Percentiles rank a stretch among this genome's conserved stretches.
These are phyloP conservation scores for Xylota sylvarum DNA, from an alignment of 2,888 invertebrate species.

Conservation along the genomic window DNA sequence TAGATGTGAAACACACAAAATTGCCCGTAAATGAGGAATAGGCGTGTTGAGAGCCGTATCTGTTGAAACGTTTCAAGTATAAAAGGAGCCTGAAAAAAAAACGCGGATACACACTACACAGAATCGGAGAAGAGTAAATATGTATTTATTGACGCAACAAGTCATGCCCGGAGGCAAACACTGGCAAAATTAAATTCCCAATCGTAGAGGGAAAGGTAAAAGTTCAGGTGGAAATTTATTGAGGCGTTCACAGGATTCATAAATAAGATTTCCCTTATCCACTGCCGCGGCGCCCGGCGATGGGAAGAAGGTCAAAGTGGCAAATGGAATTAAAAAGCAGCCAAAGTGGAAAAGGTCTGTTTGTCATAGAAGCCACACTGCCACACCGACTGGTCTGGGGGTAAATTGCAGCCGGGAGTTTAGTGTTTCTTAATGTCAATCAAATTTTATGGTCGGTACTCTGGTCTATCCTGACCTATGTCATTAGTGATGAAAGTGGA, in stretches of 20 bases:
- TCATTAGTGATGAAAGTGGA: slow-evolving; percentile 34
- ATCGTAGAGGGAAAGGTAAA: slow-evolving; percentile 38
- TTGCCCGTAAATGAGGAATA: slow-evolving; percentile 42
- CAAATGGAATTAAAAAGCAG: slow-evolving; percentile 55
- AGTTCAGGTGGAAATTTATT: slow-evolving; percentile 66
- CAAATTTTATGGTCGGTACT: slow-evolving; percentile 40
- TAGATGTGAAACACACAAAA: slow-evolving; percentile 53
- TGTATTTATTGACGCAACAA: slow-evolving; percentile 68
- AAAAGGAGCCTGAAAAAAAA: neutral
- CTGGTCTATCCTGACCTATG: slow-evolving; percentile 10
- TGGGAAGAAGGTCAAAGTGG: slow-evolving; percentile 29
- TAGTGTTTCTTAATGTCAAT: slow-evolving; percentile 49
- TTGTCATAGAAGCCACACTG: slow-evolving; percentile 38
- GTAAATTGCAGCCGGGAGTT: slow-evolving; percentile 22
- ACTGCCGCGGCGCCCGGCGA: neutral
- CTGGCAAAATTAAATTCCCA: slow-evolving; percentile 63
- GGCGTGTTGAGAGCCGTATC: slow-evolving; percentile 49
- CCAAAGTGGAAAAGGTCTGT: slow-evolving; percentile 14
- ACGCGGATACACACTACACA: slow-evolving; percentile 29
- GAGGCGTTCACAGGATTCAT: slow-evolving; percentile 41
- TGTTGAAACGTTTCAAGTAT: slow-evolving; percentile 32
- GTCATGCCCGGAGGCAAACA: slow-evolving; percentile 50
- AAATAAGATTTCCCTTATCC: slow-evolving; percentile 49
- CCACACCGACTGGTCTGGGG: slow-evolving; percentile 4
- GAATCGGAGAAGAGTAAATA: slow-evolving; percentile 46